phyloP scores from a whole-genome alignment of 2,888 invertebrate species.

The Mythimna albipuncta region DNA sequence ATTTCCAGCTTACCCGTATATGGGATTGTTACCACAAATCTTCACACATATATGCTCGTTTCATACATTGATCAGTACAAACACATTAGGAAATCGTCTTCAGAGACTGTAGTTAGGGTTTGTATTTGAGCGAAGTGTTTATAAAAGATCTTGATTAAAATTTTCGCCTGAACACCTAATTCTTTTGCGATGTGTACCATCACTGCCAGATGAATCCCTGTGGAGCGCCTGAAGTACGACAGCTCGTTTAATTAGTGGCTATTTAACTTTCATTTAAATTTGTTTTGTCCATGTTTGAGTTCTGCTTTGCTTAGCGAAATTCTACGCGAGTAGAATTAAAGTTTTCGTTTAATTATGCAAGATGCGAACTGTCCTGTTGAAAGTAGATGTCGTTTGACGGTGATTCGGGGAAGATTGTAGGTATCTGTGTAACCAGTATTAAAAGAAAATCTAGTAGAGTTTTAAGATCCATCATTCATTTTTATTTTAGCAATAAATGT shows the following conservation, averaged over 20 bases:
- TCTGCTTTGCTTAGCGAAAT: slow-evolving; percentile 54
- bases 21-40: too few species aligned
- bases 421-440: neutral
- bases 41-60: too few species aligned
- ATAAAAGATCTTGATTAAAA: too few species aligned
- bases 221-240: slow-evolving; percentile 54
- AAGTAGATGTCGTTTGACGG: slow-evolving; percentile 31
- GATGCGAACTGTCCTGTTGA: slow-evolving; percentile 39
- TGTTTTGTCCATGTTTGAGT: slow-evolving; percentile 66
- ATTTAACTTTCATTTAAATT: slow-evolving; percentile 68
- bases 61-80: too few species aligned
- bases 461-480: neutral
- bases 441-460: neutral
- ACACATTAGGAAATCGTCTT: too few species aligned
- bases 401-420: slow-evolving; percentile 31
- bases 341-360: slow-evolving; percentile 59
- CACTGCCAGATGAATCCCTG: slow-evolving; percentile 42
- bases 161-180: slow-evolving; percentile 11
- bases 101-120: too few species aligned
- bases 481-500: neutral
- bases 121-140: too few species aligned
- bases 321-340: slow-evolving; percentile 56
- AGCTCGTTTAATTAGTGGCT: slow-evolving; percentile 69
- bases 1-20: too few species aligned
- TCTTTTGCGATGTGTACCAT: slow-evolving; percentile 26